Evolutionary conservation across 2,113 vertebrate species (phyloP).

Genomic region (Oriolus oriolus): DNA sequence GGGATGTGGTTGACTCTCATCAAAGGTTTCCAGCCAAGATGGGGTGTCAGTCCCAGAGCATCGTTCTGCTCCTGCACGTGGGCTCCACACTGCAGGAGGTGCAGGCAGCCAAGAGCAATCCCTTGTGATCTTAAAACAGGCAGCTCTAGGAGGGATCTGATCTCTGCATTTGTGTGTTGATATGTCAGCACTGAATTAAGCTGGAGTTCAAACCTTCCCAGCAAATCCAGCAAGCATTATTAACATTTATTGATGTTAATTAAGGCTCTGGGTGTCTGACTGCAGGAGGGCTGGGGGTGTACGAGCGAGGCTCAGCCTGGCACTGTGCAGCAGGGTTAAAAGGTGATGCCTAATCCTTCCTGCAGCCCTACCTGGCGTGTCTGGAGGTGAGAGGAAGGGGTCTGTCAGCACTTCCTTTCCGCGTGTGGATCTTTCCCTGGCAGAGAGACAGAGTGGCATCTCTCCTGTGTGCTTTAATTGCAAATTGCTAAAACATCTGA

Average conservation of each 20-base stretch:
- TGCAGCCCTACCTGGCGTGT: background rate
- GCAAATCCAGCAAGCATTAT: background rate
- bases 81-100: background rate
- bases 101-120: background rate
- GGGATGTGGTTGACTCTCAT: background rate
- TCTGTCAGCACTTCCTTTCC: background rate
- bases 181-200: background rate
- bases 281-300: background rate
- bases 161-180: background rate
- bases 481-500: conserved; percentile 17
- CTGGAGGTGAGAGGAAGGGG: background rate
- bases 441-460: background rate
- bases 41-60: background rate
- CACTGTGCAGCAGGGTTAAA: background rate
- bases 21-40: background rate
- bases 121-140: background rate
- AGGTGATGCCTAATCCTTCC: background rate
- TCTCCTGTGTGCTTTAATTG: background rate
- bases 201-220: background rate
- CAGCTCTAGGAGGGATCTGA: background rate
- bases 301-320: background rate
- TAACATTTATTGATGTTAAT: background rate
- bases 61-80: fast-evolving
- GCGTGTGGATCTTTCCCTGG: fast-evolving
- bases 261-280: background rate